phyloP scores from a whole-genome alignment of 2,113 vertebrate genomes.

The Dromaius novaehollandiae region DNA sequence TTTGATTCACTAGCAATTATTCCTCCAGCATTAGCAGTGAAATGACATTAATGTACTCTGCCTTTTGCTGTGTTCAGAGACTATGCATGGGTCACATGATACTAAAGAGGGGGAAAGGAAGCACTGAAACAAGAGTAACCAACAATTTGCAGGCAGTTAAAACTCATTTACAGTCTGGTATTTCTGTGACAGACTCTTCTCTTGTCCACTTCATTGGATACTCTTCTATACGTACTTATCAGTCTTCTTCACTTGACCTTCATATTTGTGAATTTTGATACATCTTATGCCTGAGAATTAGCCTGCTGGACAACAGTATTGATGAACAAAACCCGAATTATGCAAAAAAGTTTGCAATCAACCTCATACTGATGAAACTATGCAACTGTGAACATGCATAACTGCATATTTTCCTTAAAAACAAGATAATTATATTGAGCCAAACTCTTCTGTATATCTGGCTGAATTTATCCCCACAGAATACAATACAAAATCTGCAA shows the following conservation, averaged over 20 bases:
- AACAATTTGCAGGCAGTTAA: background rate
- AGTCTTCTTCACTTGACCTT: background rate
- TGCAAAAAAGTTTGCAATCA: background rate
- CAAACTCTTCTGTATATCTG: background rate
- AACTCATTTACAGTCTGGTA: background rate
- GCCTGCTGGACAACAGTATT: background rate
- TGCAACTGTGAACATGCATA: background rate
- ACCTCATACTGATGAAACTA: background rate
- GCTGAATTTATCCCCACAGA: background rate
- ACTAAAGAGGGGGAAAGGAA: background rate
- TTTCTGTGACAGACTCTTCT: background rate
- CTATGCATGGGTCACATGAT: background rate
- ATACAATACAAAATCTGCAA: background rate
- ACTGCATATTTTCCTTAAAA: background rate
- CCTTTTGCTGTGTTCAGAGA: background rate
- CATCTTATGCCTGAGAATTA: background rate
- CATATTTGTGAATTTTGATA: background rate
- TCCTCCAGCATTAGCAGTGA: constrained; percentile 1
- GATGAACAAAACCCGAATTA: background rate
- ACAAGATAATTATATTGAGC: background rate
- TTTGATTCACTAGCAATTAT: constrained; percentile 58
- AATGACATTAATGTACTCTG: constrained; percentile 1
- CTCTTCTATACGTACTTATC: background rate
- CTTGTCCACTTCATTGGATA: background rate
- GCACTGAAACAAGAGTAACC: background rate